A percentile compares a stretch with the other conserved stretches of the same genome.
phyloP scores from a whole-genome alignment of 1,140 invertebrate species.

The Nasonia giraulti region DNA sequence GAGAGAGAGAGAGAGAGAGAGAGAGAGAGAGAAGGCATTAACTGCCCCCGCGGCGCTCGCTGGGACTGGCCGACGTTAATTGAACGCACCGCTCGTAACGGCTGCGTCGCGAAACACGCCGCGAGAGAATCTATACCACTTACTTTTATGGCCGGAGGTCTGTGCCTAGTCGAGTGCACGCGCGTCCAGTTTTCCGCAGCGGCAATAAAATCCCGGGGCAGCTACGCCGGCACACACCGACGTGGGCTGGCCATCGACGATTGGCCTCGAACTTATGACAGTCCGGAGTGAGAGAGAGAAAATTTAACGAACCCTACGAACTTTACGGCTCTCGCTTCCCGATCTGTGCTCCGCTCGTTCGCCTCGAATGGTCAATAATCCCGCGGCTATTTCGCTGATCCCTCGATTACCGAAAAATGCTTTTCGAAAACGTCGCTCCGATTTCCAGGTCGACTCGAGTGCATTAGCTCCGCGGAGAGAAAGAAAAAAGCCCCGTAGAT shows the following conservation, averaged over 20 bases:
- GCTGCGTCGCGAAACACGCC: slow-evolving; percentile 32
- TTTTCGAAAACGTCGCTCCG: background rate
- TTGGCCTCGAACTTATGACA: slow-evolving; percentile 38
- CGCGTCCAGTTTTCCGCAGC: slow-evolving; percentile 51
- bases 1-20: too few relatives aligned
- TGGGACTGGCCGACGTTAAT: slow-evolving; percentile 71
- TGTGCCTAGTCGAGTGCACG: slow-evolving; percentile 60
- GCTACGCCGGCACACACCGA: background rate
- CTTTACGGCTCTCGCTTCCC: slow-evolving; percentile 11
- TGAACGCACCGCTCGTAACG: slow-evolving; percentile 72
- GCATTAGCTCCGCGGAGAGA: background rate
- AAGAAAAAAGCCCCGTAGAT: background rate
- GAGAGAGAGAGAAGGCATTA: slow-evolving; percentile 60
- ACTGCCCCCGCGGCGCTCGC: slow-evolving; percentile 67
- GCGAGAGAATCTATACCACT: slow-evolving; percentile 67
- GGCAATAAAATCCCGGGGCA: slow-evolving; percentile 43
- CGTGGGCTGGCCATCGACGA: slow-evolving; percentile 49
- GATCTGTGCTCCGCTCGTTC: background rate
- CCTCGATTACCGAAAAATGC: background rate
- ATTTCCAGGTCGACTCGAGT: slow-evolving; percentile 30
- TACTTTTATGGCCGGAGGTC: slow-evolving; percentile 67
- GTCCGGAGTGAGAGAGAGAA: background rate
- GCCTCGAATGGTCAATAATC: background rate
- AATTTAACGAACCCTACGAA: slow-evolving; percentile 12
- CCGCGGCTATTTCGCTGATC: background rate